These are phyloP conservation scores for Andrena trimmerana DNA, from an alignment of 2,888 invertebrate species.

Conservation along the genomic window DNA sequence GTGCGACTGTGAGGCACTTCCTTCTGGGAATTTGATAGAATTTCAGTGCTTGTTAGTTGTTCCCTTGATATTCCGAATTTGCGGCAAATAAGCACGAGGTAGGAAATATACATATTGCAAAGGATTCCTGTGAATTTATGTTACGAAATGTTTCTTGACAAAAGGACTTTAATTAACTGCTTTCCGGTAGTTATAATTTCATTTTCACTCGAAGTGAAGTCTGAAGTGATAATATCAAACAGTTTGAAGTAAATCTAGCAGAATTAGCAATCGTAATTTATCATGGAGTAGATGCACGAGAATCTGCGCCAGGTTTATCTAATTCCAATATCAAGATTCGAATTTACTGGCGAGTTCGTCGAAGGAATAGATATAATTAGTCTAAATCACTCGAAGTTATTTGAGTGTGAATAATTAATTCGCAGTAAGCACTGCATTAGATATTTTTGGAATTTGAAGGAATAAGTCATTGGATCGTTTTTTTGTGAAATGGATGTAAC, in stretches of 20 bases:
- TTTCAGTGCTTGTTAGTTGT: neutral
- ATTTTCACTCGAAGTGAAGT: too few species aligned
- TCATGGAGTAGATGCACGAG: neutral
- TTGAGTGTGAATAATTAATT: neutral
- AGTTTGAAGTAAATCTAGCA: neutral
- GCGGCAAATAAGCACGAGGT: too few species aligned
- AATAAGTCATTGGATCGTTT: too few species aligned
- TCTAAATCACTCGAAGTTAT: neutral
- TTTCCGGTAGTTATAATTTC: too few species aligned
- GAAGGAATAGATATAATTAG: neutral
- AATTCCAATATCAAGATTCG: neutral
- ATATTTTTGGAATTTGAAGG: too few species aligned
- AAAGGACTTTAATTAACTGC: too few species aligned
- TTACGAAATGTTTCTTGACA: too few species aligned
- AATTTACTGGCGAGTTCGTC: neutral
- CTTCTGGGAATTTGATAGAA: conserved; percentile 5
- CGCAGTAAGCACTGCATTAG: too few species aligned
- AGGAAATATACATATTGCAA: too few species aligned
- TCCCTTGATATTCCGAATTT: too few species aligned
- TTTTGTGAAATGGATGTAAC: too few species aligned
- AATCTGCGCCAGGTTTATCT: neutral
- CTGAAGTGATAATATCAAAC: neutral
- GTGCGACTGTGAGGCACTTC: neutral
- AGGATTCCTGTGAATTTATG: too few species aligned
- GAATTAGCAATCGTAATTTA: conserved; percentile 1